These are phyloP conservation scores for Enteromius anoplus DNA, from an alignment of 2,797 vertebrate species.

Conservation along the genomic window DNA sequence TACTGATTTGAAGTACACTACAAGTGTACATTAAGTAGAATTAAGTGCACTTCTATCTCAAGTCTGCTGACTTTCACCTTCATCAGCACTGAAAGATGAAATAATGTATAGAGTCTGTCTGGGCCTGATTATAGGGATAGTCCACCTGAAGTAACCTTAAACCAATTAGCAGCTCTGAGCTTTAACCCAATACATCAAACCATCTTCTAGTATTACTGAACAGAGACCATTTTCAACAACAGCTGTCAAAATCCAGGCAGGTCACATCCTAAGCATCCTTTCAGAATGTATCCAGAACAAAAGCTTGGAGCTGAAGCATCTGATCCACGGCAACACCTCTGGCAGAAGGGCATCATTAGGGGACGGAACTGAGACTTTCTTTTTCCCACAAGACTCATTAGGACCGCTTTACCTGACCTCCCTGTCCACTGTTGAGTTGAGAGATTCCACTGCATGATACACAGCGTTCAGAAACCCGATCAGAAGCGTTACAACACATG, in stretches of 20 bases:
- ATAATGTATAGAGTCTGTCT: not conserved
- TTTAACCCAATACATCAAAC: not conserved
- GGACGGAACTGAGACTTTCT: not conserved
- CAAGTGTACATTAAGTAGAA: not conserved
- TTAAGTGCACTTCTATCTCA: not conserved
- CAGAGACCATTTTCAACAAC: not conserved
- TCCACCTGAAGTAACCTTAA: not conserved
- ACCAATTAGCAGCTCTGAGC: not conserved
- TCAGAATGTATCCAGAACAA: slow-evolving; percentile 3
- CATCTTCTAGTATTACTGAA: not conserved
- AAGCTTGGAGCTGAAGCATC: not conserved
- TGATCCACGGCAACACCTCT: slow-evolving; percentile 6
- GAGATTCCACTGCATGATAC: not conserved
- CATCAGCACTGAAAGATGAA: not conserved
- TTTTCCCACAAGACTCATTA: slow-evolving; percentile 32
- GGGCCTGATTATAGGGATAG: not conserved
- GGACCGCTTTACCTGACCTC: slow-evolving; percentile 3
- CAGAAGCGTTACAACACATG: not conserved
- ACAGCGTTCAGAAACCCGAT: not conserved
- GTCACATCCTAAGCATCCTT: not conserved
- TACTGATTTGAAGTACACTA: not conserved
- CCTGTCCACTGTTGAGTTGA: slow-evolving; percentile 4
- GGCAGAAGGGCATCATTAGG: slow-evolving; percentile 31
- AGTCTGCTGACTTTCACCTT: not conserved
- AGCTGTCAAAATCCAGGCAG: not conserved